These are phyloP conservation scores for Clarias gariepinus DNA, from an alignment of 2,113 vertebrate species.

Conservation along the genomic window DNA sequence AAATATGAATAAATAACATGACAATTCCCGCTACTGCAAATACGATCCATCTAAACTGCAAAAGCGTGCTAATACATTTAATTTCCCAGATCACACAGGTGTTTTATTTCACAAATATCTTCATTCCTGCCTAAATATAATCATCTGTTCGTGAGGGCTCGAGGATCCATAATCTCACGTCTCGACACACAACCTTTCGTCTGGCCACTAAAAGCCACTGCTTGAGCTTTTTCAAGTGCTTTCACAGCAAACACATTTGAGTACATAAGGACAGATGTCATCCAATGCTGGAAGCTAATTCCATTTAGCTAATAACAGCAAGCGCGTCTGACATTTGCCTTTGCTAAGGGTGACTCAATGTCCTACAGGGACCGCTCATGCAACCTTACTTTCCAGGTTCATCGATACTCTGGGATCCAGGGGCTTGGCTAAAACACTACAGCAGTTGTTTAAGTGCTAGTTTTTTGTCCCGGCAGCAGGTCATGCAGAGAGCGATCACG, in stretches of 20 bases:
- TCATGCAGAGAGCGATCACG: constrained; percentile 30
- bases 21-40: not conserved
- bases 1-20: not conserved
- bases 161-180: not conserved
- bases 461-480: constrained; percentile 37
- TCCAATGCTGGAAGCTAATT: constrained; percentile 19
- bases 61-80: not conserved
- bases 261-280: constrained; percentile 36
- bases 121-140: not conserved
- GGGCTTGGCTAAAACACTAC: constrained; percentile 38
- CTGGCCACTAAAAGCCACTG: not conserved
- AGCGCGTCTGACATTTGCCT: constrained; percentile 47
- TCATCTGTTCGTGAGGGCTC: not conserved
- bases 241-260: not conserved
- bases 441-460: constrained; percentile 46
- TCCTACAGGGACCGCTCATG: constrained; percentile 32
- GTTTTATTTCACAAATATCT: not conserved
- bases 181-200: not conserved
- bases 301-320: constrained; percentile 43
- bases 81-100: not conserved
- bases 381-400: constrained; percentile 31
- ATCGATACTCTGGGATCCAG: constrained; percentile 42
- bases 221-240: constrained; percentile 25
- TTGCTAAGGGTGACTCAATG: constrained; percentile 16
- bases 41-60: not conserved